phyloP scores from a whole-genome alignment of 2,888 invertebrate genomes.

The Nasonovia ribisnigri region DNA sequence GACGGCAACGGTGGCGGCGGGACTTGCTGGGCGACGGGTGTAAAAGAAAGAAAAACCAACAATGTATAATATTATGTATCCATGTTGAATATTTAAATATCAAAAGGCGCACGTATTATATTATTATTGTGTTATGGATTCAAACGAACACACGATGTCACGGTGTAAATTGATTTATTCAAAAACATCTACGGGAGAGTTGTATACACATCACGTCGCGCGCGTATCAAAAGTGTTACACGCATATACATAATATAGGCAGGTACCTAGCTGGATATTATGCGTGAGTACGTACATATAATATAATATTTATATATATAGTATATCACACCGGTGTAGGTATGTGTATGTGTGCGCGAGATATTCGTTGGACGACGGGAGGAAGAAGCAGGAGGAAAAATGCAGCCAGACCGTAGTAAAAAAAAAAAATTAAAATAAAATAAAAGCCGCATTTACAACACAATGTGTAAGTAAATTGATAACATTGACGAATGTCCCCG shows the following conservation, averaged over 20 bases:
- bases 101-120: slow-evolving; percentile 57
- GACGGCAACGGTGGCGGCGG: neutral
- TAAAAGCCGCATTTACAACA: slow-evolving; percentile 52
- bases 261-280: slow-evolving; percentile 2
- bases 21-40: neutral
- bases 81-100: slow-evolving; percentile 61
- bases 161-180: slow-evolving; percentile 65
- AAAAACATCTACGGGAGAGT: slow-evolving; percentile 20
- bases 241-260: slow-evolving; percentile 14
- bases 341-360: neutral
- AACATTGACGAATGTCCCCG: slow-evolving; percentile 56
- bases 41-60: slow-evolving; percentile 57
- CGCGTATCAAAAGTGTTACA: slow-evolving; percentile 42
- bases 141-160: slow-evolving; percentile 58
- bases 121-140: slow-evolving; percentile 48
- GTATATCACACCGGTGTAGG: neutral
- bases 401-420: neutral
- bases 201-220: slow-evolving; percentile 16
- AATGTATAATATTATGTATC: slow-evolving; percentile 48
- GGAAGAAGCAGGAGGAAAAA: neutral
- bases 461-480: slow-evolving; percentile 49
- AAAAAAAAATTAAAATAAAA: neutral
- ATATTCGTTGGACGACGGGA: neutral
- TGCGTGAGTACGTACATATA: slow-evolving; percentile 18
- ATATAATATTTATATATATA: neutral